Conservation (phyloP, 2,888 invertebrate genomes). For the Griposia aprilina region DNA sequence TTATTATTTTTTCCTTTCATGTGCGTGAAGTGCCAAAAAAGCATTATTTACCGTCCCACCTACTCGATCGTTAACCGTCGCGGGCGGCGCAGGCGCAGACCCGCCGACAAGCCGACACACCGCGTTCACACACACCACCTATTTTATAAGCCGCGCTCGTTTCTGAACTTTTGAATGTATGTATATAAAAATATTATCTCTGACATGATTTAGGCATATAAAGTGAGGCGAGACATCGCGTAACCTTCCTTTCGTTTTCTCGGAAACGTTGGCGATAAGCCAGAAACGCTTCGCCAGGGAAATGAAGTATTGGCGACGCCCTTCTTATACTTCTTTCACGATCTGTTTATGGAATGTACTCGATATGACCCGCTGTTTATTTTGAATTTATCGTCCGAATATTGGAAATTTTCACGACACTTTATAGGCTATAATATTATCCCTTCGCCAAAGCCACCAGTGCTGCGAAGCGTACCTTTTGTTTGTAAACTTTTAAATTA, state of each 20-base stretch:
- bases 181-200: conserved; percentile 83
- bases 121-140: conserved; percentile 62
- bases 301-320: conserved; percentile 87
- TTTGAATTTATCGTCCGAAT: conserved; percentile 78
- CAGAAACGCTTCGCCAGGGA: conserved; percentile 84
- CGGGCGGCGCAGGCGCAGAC: conserved; percentile 64
- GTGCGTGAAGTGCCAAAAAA: conserved; percentile 74
- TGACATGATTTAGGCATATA: conserved; percentile 89
- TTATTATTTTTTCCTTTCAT: conserved; percentile 62
- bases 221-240: conserved; percentile 88
- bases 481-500: not conserved
- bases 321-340: conserved; percentile 83
- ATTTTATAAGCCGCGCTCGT: conserved; percentile 70
- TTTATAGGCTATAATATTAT: not conserved
- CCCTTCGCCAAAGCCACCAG: not conserved
- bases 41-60: conserved; percentile 74
- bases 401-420: conserved; percentile 70
- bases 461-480: not conserved
- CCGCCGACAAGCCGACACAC: conserved; percentile 60
- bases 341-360: conserved; percentile 86
- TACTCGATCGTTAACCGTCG: conserved; percentile 72
- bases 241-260: conserved; percentile 89
- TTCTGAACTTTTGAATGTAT: conserved; percentile 71
- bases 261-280: conserved; percentile 86
- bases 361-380: conserved; percentile 79